These are phyloP conservation scores for Tachina fera DNA, from an alignment of 2,888 invertebrate genomes.

Conservation along the genomic window DNA sequence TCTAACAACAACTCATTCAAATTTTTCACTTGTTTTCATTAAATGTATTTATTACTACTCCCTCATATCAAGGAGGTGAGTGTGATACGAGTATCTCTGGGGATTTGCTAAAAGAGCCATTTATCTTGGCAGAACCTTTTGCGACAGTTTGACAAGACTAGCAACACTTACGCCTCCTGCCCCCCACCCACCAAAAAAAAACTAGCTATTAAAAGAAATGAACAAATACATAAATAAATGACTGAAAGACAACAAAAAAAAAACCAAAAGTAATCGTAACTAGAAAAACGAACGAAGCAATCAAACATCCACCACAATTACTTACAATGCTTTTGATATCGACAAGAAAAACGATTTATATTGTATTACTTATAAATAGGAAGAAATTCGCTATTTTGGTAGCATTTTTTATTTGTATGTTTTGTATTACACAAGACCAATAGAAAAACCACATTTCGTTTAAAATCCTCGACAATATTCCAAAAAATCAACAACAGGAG, in stretches of 20 bases:
- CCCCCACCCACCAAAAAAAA: too few species aligned
- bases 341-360: conserved; percentile 73
- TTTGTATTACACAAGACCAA: too few species aligned
- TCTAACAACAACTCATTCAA: conserved; percentile 27
- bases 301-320: conserved; percentile 72
- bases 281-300: conserved; percentile 42
- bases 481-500: conserved; percentile 5
- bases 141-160: conserved; percentile 72
- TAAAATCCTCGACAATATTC: conserved; percentile 73
- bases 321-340: conserved; percentile 60
- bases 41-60: conserved; percentile 4
- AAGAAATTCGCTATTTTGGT: conserved; percentile 59
- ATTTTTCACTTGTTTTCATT: conserved; percentile 40
- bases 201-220: conserved; percentile 10
- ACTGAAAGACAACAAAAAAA: conserved; percentile 49
- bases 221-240: conserved; percentile 63
- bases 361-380: conserved; percentile 35
- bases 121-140: conserved; percentile 81
- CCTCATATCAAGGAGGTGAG: background rate
- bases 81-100: conserved; percentile 43
- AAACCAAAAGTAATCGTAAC: conserved; percentile 39
- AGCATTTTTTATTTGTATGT: conserved; percentile 30
- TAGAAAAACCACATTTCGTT: conserved; percentile 59
- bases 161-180: conserved; percentile 60
- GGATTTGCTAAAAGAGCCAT: conserved; percentile 81